These are phyloP conservation scores for Drosophila atripex DNA, from an alignment of 2,888 invertebrate genomes.

Conservation along the genomic window DNA sequence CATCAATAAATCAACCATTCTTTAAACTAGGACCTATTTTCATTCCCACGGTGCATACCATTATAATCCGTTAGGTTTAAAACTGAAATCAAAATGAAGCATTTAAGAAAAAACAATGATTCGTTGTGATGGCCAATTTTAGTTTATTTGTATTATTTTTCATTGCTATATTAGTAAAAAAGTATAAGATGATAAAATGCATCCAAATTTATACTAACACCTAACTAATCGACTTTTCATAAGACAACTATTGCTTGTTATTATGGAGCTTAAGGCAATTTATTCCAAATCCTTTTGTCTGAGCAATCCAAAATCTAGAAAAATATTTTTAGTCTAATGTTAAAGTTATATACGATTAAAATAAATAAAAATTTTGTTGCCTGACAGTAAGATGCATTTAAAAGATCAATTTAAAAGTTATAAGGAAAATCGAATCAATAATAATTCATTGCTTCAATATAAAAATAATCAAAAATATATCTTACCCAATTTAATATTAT, in stretches of 20 bases:
- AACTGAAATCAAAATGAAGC: neutral
- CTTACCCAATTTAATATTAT: neutral
- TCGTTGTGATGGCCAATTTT: slow-evolving; percentile 13
- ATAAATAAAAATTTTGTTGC: neutral
- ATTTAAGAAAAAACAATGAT: slow-evolving; percentile 13
- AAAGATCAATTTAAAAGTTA: too few relatives aligned
- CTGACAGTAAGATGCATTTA: neutral
- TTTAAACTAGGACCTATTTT: too few relatives aligned
- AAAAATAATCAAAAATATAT: neutral
- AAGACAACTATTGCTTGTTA: slow-evolving; percentile 12
- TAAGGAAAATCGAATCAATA: neutral
- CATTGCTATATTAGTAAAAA: slow-evolving; percentile 7
- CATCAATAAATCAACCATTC: too few relatives aligned
- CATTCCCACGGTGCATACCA: neutral
- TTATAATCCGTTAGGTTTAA: neutral
- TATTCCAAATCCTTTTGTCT: neutral
- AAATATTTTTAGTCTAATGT: neutral
- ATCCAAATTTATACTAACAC: slow-evolving; percentile 6
- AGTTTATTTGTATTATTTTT: slow-evolving; percentile 4
- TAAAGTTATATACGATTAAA: neutral
- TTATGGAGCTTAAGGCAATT: neutral
- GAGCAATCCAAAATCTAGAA: neutral
- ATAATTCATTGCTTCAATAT: neutral
- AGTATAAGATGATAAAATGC: slow-evolving; percentile 7
- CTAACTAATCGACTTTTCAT: slow-evolving; percentile 17